Base-by-base conservation (phyloP, 2,113 vertebrate genomes). In the Mormyrus iriodes region DNA sequence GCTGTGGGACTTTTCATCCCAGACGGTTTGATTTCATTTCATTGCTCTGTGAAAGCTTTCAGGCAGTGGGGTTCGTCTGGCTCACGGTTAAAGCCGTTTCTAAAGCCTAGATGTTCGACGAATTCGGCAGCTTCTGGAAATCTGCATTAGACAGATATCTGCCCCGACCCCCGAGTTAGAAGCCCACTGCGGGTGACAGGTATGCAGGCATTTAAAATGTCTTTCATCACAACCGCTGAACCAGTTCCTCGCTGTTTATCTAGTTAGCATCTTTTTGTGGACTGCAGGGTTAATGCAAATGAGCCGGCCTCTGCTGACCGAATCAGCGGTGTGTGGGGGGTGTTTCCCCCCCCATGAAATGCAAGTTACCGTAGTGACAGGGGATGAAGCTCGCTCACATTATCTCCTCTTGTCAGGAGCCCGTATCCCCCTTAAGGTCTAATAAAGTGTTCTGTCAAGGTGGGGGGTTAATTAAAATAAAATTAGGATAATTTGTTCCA, bases 401-500 rank as follows among this genome's bases (percentile, higher is more conserved):
- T 48, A 44, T 84, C 44, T 44, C 39, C 82, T 4, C 19, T 44
- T 48, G 82, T 88, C 86, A 88, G 35, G 39, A 42, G 35, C 10
- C 86, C 24, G 7, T 2, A 39, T 31, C 31, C 69, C 42, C 55
- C 24, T 24, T 44, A 58, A 35, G 86, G 21, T 15, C 9, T 65
- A 24, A 46, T 65, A 44, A 61, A 76, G 73, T 88, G 86, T 46
- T 69, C 42, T 69, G 86, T 58, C 55, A 48, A 4, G 39, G 42
- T 44, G 35, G 39, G 53, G 42, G 86, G 24, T 35, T 87, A 58
- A 86, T 86, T 53, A 86, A 53, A 31, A 53, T 53, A 19, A 53
- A 53, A 79, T 42, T 17, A 79, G 73, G 73, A 35, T 51, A 53
- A 87, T 87, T 88, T 53, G 86, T 61, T 61, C n/a, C 21, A 61